Base-by-base conservation (phyloP, 2,888 invertebrate species). In the Harpalus rufipes region DNA sequence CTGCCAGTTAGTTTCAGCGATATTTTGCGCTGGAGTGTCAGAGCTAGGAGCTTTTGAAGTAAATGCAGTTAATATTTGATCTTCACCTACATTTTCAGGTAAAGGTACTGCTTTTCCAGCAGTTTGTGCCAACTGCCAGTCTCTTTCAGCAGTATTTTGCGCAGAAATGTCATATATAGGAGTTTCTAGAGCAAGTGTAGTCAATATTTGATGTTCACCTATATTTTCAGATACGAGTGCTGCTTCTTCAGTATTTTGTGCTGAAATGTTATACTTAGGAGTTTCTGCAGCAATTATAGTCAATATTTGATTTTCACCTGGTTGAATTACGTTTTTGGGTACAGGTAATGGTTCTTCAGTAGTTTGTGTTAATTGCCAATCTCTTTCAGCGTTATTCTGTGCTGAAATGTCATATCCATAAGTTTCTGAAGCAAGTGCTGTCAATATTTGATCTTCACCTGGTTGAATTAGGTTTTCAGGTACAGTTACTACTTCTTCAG, bases 181-280 rank as follows among this genome's bases (percentile, higher is more conserved):
- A 51, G 21, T 39, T 61, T 85, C 85, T 61, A 44, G n/a, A 10
- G 68, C 58, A 16, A 85, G 25, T 25, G 39, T 74, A 59, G 41
- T 3, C 0, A 61, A 8, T 39, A 32, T 16, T 41, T 59, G 61
- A 63, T 61, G 63, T 68, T 39, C 68, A 39, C 21, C 59, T 21
- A 21, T 3, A 21, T 32, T 25, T 25, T 32, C 88, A 88, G 14
- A 85, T 85, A 21, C 74, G 21, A 3, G 21, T 21, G 21, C 21
- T 21, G 1, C 86, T 87, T 88, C 88, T 68, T 88, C 87, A 51
- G 86, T 85, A 21, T 85, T 32, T 7, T 87, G 78, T 18, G 85
- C 85, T 41, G 85, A 44, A 39, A 87, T 83, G 79, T 88, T 86
- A 78, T 87, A 87, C n/a, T 85, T 82, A 10, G 85, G 86, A 68